Conservation (phyloP, 1,140 invertebrate species). For the Doryteuthis pealeii region DNA sequence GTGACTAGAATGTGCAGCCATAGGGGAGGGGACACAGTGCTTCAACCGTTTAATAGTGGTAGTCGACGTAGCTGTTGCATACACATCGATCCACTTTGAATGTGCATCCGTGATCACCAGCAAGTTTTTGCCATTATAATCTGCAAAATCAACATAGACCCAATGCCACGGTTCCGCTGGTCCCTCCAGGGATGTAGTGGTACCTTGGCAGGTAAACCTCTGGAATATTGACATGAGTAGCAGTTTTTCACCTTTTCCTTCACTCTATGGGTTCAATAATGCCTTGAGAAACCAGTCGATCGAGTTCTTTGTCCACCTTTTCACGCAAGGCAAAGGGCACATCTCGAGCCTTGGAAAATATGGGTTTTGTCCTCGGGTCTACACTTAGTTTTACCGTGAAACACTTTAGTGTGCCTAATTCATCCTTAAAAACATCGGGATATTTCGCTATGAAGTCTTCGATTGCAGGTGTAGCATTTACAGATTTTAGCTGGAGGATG, state of each 20-base stretch:
- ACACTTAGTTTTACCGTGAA: too few relatives aligned
- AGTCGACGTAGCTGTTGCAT: slow-evolving; percentile 25
- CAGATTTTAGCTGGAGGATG: too few relatives aligned
- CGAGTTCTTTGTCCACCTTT: too few relatives aligned
- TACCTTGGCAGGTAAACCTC: neutral
- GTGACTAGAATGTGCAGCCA: slow-evolving; percentile 57
- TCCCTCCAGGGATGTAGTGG: neutral
- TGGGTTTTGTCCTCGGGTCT: too few relatives aligned
- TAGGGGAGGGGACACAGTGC: slow-evolving; percentile 47
- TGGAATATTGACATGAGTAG: slow-evolving; percentile 42
- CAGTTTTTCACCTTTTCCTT: slow-evolving; percentile 22
- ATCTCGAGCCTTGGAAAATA: too few relatives aligned
- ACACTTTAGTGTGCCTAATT: too few relatives aligned
- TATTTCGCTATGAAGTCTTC: too few relatives aligned
- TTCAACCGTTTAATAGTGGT: slow-evolving; percentile 24
- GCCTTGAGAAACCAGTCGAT: too few relatives aligned
- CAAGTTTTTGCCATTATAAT: slow-evolving; percentile 32
- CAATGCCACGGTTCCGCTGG: slow-evolving; percentile 29
- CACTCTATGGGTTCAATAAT: slow-evolving; percentile 61
- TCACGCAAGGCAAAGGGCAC: too few relatives aligned
- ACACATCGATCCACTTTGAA: slow-evolving; percentile 32
- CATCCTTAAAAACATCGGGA: too few relatives aligned
- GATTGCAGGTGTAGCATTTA: neutral
- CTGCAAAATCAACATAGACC: slow-evolving; percentile 32
- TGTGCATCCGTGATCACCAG: slow-evolving; percentile 30